Base-by-base conservation (phyloP, 2,113 vertebrate species). In the Salminus brasiliensis region DNA sequence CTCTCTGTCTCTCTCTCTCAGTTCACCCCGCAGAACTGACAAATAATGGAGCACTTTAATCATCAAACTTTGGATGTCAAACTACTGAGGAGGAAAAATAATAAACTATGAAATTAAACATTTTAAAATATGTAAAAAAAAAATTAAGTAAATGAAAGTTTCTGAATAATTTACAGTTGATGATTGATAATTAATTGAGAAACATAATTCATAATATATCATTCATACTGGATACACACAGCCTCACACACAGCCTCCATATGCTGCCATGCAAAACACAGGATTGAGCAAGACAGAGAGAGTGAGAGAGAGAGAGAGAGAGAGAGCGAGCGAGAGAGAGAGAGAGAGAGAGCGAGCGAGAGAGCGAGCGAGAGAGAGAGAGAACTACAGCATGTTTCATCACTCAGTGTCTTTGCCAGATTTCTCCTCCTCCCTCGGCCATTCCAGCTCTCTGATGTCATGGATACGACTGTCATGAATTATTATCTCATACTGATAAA, bases 371-470 rank as follows among this genome's bases (percentile, higher is more conserved):
- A 49, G 43, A 29, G 41, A 30, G 68, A 70, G 23, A 29, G 68
- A 49, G 25, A 70, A 25, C 29, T 13, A 27, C 43, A 49, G 25
- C 29, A 47, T 60, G 36, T 34, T 47, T 78, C 65, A 43, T 69
- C 76, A 78, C 16, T 21, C 6, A 1, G 10, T 10, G 59, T 1
- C 53, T 47, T 13, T 2, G 23, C 47, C 47, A 77, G 29, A 77
- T 16, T 1, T 57, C 49, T 15, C 23, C 21, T 27, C 45, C 68
- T 72, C 66, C 32, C 36, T 41, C 39, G 27, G 36, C 23, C 25
- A 1, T 57, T 62, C 63, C 66, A 41, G 57, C 32, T 57, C 66
- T 23, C 67, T 71, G 52, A 78, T 77, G 75, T 78, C 76, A 78
- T 23, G n/a, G 23, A 21, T 34, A 29, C 49, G 36, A 16, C 70